Evolutionary conservation across 1,140 invertebrate species (phyloP), one percentile per base, ranked within the genome.

Genomic region (Scylla paramamosain): DNA sequence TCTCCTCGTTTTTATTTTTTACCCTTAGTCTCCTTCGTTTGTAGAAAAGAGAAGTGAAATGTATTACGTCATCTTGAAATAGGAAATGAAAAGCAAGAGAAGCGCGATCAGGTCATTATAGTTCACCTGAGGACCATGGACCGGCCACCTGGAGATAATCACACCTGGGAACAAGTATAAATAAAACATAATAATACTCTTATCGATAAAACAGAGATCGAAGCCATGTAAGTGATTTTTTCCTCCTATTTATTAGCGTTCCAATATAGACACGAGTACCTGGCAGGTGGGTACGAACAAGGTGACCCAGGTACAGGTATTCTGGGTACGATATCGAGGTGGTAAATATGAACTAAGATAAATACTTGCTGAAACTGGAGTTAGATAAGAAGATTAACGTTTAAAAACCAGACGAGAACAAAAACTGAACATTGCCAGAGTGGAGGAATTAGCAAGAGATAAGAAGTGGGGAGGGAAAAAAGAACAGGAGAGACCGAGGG

Each of bases 321-420:
- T 77, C 67, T n/a, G 67, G 67, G 67, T 77, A 77, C 25, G 67
- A 25, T 20, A n/a, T 77, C 20, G 25, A n/a, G 67, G 67, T n/a
- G 67, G 67, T n/a, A n/a, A 77, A 77, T n/a, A 77, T 77, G 67
- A 77, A n/a, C 67, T n/a, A n/a, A 25, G 67, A 77, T 77, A 77
- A 77, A n/a, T 20, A 77, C 67, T n/a, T n/a, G n/a, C 12, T 77
- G 67, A n/a, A 77, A 77, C 67, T n/a, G 1, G 67, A 77, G 67
- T 77, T 25, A 77, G 67, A 77, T 77, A 77, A 77, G 67, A n/a
- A 77, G 67, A 77, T 77, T 77, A 77, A 7, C 67, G 20, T 77
- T 77, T 77, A 77, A n/a, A 77, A 77, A 77, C 67, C 67, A 20
- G 67, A 77, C 67, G 16, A 25, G 20, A 25, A 25, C 6, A 77